Evolutionary conservation across 2,888 invertebrate species (phyloP).

Genomic region (Hybos culiciformis): DNA sequence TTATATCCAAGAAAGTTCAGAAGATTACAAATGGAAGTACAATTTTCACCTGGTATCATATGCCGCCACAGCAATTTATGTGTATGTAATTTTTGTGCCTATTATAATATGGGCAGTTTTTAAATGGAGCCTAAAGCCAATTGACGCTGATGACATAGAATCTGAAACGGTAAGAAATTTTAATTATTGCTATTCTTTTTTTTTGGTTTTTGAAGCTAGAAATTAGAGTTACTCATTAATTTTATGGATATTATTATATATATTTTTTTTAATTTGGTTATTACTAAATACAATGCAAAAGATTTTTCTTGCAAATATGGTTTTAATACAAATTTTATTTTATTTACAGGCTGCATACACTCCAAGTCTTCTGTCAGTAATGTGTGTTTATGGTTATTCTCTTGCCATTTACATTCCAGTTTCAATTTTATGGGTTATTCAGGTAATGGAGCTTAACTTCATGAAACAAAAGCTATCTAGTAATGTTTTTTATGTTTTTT

Average conservation of each 20-base stretch:
- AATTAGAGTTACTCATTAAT: background rate
- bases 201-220: conserved; percentile 5
- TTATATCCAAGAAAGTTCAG: conserved; percentile 66
- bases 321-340: conserved; percentile 10
- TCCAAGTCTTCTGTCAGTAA: conserved; percentile 66
- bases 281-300: no score
- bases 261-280: no score
- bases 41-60: conserved; percentile 88
- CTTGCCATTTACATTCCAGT: conserved; percentile 88
- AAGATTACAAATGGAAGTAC: conserved; percentile 69
- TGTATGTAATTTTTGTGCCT: conserved; percentile 81
- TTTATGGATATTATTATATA: background rate
- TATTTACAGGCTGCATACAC: conserved; percentile 37
- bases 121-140: conserved; percentile 58
- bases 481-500: background rate
- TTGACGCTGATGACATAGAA: conserved; percentile 42
- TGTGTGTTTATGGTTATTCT: conserved; percentile 93
- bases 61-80: conserved; percentile 77
- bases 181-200: background rate
- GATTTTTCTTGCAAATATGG: no score
- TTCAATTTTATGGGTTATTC: conserved; percentile 83
- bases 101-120: conserved; percentile 68
- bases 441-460: conserved; percentile 33
- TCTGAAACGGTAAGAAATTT: conserved; percentile 47
- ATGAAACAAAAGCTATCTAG: background rate